A percentile compares a stretch with the other conserved stretches of the same genome.
Conservation (phyloP, 2,888 invertebrate species). For the Linnaemya vulpina region DNA sequence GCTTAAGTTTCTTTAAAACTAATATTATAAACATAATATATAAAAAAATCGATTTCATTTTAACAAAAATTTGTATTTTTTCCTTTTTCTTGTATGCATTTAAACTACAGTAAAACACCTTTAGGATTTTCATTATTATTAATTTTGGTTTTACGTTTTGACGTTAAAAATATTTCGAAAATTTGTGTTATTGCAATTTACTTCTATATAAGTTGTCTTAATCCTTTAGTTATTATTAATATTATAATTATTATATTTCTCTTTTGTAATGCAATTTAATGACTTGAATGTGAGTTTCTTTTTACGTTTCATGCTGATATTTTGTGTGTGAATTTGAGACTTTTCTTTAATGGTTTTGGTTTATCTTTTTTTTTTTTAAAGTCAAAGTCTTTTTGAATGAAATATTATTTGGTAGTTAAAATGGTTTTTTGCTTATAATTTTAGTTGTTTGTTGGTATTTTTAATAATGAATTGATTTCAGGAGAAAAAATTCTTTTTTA, state of each 20-base stretch:
- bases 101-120: slow-evolving; percentile 71
- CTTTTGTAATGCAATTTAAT: slow-evolving; percentile 31
- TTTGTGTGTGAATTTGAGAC: slow-evolving; percentile 68
- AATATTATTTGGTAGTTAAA: slow-evolving; percentile 29
- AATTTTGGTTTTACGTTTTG: slow-evolving; percentile 49
- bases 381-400: slow-evolving; percentile 45
- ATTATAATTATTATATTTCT: slow-evolving; percentile 16
- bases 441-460: not conserved
- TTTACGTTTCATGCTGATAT: slow-evolving; percentile 76
- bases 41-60: slow-evolving; percentile 67
- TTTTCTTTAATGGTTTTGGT: slow-evolving; percentile 13
- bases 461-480: slow-evolving; percentile 27
- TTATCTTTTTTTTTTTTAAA: slow-evolving; percentile 27
- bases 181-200: slow-evolving; percentile 70
- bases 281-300: slow-evolving; percentile 49
- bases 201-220: slow-evolving; percentile 42
- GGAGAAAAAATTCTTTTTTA: slow-evolving; percentile 32
- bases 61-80: slow-evolving; percentile 65
- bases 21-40: slow-evolving; percentile 71
- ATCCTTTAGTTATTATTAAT: slow-evolving; percentile 16
- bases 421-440: slow-evolving; percentile 23
- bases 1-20: slow-evolving; percentile 58
- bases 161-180: slow-evolving; percentile 74
- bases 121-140: slow-evolving; percentile 62
- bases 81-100: slow-evolving; percentile 33